Evolutionary conservation across 2,797 vertebrate genomes (phyloP), one percentile per base, ranked within the genome.

Genomic region (Eleutherodactylus coqui): DNA sequence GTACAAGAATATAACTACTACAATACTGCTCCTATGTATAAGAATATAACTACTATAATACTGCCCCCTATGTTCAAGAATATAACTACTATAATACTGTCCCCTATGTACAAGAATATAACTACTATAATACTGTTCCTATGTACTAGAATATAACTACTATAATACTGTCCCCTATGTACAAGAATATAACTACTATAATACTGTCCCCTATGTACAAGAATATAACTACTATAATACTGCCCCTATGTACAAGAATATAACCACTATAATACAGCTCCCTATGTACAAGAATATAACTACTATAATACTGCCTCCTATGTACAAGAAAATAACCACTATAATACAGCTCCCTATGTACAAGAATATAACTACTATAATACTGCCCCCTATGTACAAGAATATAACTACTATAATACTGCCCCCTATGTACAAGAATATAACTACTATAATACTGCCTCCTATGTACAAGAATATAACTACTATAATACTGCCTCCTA

Each of bases 221-320:
- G 53, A 58, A 58, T 58, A 58, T 58, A 58, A 58, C 53, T 58
- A 58, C 53, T 58, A 58, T 58, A 58, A n/a, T 58, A 58, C 55
- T 58, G 7, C 27, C 55, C 55, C 55, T 58, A 58, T 58, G n/a
- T 58, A 58, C 55, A 58, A 27, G 55, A 58, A n/a, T 58, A 58
- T 58, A 58, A 58, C 55, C 27, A 58, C 55, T 58, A 58, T 58
- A 58, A 58, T 58, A 58, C 27, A 29, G 10, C 58, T 27, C 11
- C 4, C 62, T 67, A 67, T 62, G 27, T 32, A 62, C 27, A 62
- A 62, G 27, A 62, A 62, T 62, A 62, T 62, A 62, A 62, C 60
- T 62, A 62, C 60, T 62, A 62, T 62, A 62, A 32, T 62, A 62
- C 60, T 62, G 60, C 19, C 60, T 16, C 27, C 27, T 62, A 62